These are phyloP conservation scores for Parapsyche elsis DNA, from an alignment of 1,140 invertebrate genomes.

Conservation along the genomic window DNA sequence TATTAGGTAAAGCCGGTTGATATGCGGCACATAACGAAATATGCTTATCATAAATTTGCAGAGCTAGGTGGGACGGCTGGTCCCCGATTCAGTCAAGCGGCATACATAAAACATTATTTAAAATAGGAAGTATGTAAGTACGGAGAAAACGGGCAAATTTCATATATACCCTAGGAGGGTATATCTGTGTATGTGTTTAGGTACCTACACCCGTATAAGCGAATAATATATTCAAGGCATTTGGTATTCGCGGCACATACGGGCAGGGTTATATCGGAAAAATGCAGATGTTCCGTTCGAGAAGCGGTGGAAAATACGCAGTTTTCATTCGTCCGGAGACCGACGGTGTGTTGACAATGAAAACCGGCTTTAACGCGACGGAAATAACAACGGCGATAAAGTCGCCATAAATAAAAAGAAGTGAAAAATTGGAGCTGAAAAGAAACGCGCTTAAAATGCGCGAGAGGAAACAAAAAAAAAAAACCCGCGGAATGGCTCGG, in stretches of 20 bases:
- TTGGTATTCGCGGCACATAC: conserved; percentile 31
- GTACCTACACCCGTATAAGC: background rate
- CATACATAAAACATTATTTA: conserved; percentile 47
- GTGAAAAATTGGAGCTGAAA: background rate
- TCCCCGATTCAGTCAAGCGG: background rate
- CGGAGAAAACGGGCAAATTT: background rate
- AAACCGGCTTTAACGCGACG: conserved; percentile 25
- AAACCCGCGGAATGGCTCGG: background rate
- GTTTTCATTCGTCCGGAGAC: background rate
- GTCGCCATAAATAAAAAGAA: conserved; percentile 27
- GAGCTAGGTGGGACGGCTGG: background rate
- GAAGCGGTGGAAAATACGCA: background rate
- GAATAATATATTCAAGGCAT: background rate
- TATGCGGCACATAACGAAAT: conserved; percentile 25
- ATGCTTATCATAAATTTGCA: conserved; percentile 35
- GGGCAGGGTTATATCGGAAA: conserved; percentile 2
- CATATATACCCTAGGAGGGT: background rate
- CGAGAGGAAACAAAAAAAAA: background rate
- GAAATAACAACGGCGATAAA: conserved; percentile 24
- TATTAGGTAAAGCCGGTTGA: conserved; percentile 30
- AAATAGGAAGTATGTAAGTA: conserved; percentile 22
- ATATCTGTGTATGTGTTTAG: background rate
- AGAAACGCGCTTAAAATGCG: background rate
- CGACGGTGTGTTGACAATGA: conserved; percentile 18
- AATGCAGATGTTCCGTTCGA: conserved; percentile 8